Conservation (phyloP, 2,797 vertebrate species). For the Lindbergichthys nudifrons region DNA sequence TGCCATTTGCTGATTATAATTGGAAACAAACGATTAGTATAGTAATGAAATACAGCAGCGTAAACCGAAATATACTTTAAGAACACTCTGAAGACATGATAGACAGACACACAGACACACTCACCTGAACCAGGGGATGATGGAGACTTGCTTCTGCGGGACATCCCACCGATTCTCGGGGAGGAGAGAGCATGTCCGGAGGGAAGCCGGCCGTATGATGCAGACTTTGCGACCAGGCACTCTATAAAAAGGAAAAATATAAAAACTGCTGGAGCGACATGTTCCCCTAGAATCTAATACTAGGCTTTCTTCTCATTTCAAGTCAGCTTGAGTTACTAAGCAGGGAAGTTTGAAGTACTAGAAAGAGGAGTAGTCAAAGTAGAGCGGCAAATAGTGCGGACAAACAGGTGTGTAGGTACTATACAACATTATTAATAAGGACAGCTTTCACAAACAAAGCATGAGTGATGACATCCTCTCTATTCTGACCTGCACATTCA, state of each 20-base stretch:
- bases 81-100: not conserved
- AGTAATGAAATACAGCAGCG: not conserved
- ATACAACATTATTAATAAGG: not conserved
- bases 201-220: constrained; percentile 95
- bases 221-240: constrained; percentile 95
- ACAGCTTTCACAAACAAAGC: not conserved
- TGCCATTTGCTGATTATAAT: constrained; percentile 91
- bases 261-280: not conserved
- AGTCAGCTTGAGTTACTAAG: not conserved
- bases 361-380: not conserved
- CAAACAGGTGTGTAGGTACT: not conserved
- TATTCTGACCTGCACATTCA: not conserved
- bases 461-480: not conserved
- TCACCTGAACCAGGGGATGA: constrained; percentile 92
- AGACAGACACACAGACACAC: constrained; percentile 1
- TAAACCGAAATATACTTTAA: not conserved
- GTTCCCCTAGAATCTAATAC: not conserved
- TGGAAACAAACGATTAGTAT: not conserved
- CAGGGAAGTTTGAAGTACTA: not conserved
- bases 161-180: constrained; percentile 90
- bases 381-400: not conserved
- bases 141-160: constrained; percentile 95
- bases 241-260: constrained; percentile 81
- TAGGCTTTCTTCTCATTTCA: not conserved
- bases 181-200: constrained; percentile 88